Evolutionary conservation across 1,140 invertebrate species (phyloP), one percentile per base, ranked within the genome.

Genomic region (Lanistes nyassanus): DNA sequence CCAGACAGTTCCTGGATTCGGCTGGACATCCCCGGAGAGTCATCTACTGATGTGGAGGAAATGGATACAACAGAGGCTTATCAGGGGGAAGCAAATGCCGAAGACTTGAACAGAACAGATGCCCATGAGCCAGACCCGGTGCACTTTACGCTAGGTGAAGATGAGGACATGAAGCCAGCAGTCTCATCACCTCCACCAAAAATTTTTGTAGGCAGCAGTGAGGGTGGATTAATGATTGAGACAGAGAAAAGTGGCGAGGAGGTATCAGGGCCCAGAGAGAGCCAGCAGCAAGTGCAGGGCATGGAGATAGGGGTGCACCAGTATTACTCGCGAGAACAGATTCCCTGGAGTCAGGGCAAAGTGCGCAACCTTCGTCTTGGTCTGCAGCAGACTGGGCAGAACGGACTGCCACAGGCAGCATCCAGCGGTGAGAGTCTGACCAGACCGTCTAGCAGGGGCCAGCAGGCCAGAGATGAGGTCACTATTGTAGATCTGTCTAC

Each of bases 301-400:
- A 31, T 76, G 31, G 79, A 82, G 7, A 36, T 71, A 42, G 79
- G 77, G 16, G 75, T 76, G 53, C 26, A 42, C 47, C 79, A 84
- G 47, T 85, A 86, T 70, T 93, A 92, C 81, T 90, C 91, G 70
- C 91, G 91, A 72, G 92, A 93, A 67, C 91, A 92, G 53, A 93
- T 93, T 80, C 92, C 91, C 34, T 86, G 93, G 93, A 83, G 91
- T 90, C 66, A 90, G 84, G 74, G 92, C 13, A 91, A 91, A 0
- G 92, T 93, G 0, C 92, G 91, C 75, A 90, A 92, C 67, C 92
- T 93, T 77, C 91, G 90, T 76, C 90, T 91, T 86, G 90, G 91
- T 19, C 84, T 93, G 56, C 92, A 93, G 39, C 68, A 62, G n/a
- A 79, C 77, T n/a, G 69, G 55, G 34, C 76, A 79, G 62, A 76